These are phyloP conservation scores for Xerus rutilus DNA, from an alignment of 2,797 vertebrate species.

Conservation along the genomic window DNA sequence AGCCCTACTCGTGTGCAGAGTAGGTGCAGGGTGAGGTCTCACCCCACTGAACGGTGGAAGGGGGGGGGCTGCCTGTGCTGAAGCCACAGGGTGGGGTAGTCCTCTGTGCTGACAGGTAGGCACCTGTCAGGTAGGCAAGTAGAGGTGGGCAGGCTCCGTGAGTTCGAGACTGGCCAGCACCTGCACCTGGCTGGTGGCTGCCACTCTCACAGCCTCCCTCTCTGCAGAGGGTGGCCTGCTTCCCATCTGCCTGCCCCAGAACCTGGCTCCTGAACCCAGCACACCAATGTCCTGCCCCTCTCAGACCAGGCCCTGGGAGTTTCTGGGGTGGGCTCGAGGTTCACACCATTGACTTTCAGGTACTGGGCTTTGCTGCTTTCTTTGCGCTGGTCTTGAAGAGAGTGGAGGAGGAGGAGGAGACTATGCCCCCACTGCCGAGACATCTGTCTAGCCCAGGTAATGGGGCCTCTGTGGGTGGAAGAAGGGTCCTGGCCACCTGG, in stretches of 20 bases:
- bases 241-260: neutral
- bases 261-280: neutral
- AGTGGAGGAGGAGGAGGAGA: constrained; percentile 95
- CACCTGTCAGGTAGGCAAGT: neutral
- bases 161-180: neutral
- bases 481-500: neutral
- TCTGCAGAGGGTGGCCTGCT: neutral
- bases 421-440: constrained; percentile 88
- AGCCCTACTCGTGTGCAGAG: neutral
- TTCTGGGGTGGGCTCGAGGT: neutral
- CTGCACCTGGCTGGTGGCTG: no score
- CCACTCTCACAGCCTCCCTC: neutral
- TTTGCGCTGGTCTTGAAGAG: constrained; percentile 97
- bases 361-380: constrained; percentile 97
- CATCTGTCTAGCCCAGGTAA: constrained; percentile 90
- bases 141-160: neutral
- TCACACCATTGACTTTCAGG: constrained; percentile 87
- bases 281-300: neutral
- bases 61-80: neutral
- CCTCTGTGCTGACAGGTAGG: neutral
- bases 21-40: neutral
- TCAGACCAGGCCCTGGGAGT: neutral
- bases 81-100: neutral
- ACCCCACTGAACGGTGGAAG: accelerated
- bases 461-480: neutral